Evolutionary conservation across 2,797 vertebrate genomes (phyloP).

Genomic region (Enteromius mattozi): DNA sequence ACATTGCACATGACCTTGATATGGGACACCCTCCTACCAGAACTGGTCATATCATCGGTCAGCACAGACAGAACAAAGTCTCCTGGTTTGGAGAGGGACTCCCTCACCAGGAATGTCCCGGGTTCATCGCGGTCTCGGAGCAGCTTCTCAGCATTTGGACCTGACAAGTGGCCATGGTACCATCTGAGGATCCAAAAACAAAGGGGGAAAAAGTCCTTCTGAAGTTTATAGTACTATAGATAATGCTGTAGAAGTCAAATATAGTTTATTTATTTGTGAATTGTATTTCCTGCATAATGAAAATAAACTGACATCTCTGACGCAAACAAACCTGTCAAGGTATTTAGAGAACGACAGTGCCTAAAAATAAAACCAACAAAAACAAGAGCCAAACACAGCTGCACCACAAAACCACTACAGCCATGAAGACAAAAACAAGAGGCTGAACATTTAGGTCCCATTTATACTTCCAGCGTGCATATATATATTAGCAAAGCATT

Average conservation of each 20-base stretch:
- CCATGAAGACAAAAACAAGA: conserved; percentile 8
- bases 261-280: too few species aligned
- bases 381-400: neutral
- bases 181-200: conserved; percentile 77
- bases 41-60: conserved; percentile 80
- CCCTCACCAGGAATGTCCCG: conserved; percentile 92
- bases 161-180: conserved; percentile 96
- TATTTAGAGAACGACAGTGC: neutral
- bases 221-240: too few species aligned
- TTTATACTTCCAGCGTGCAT: neutral
- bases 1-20: conserved; percentile 89
- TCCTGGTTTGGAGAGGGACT: conserved; percentile 95
- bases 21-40: conserved; percentile 85
- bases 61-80: conserved; percentile 93
- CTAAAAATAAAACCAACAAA: neutral
- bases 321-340: neutral
- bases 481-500: neutral
- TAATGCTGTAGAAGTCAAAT: neutral
- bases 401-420: conserved; percentile 12
- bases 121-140: conserved; percentile 83
- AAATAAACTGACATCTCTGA: neutral
- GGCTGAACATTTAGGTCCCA: neutral
- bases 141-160: conserved; percentile 88
- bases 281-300: neutral
- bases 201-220: neutral